These are phyloP conservation scores for Percopsis omiscomaycus DNA, from an alignment of 2,797 vertebrate genomes.

Conservation along the genomic window DNA sequence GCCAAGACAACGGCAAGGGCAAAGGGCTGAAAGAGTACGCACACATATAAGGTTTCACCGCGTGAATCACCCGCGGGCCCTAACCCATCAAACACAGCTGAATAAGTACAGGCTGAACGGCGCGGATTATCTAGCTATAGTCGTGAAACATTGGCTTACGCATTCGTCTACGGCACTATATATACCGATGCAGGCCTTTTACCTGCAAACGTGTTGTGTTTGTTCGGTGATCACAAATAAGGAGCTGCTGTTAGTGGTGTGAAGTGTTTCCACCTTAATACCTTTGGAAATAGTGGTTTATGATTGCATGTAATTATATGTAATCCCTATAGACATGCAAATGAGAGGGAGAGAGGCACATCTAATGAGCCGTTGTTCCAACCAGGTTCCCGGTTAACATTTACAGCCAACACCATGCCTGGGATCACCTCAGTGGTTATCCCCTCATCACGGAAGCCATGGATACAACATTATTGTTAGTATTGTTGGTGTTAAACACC, in stretches of 20 bases:
- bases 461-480: conserved; percentile 1
- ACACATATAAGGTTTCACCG: conserved; percentile 62
- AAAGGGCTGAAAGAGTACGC: conserved; percentile 66
- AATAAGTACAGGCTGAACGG: conserved; percentile 29
- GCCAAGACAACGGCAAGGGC: conserved; percentile 73
- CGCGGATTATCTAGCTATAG: too few relatives aligned
- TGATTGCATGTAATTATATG: conserved; percentile 27
- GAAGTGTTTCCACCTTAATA: conserved; percentile 36
- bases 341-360: conserved; percentile 49
- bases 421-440: conserved; percentile 56
- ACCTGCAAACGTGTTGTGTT: conserved; percentile 14
- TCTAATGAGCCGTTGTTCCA: conserved; percentile 68
- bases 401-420: conserved; percentile 53
- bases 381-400: conserved; percentile 60
- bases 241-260: conserved; percentile 21
- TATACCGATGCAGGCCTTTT: conserved; percentile 21
- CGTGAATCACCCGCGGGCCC: conserved; percentile 54
- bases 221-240: conserved; percentile 10
- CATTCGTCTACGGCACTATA: neutral
- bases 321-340: conserved; percentile 68
- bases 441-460: conserved; percentile 34
- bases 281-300: conserved; percentile 64
- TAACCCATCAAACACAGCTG: conserved; percentile 41
- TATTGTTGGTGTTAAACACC: neutral
- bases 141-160: neutral